These are phyloP conservation scores for Mayetiola destructor DNA, from an alignment of 2,888 invertebrate species.

Conservation along the genomic window DNA sequence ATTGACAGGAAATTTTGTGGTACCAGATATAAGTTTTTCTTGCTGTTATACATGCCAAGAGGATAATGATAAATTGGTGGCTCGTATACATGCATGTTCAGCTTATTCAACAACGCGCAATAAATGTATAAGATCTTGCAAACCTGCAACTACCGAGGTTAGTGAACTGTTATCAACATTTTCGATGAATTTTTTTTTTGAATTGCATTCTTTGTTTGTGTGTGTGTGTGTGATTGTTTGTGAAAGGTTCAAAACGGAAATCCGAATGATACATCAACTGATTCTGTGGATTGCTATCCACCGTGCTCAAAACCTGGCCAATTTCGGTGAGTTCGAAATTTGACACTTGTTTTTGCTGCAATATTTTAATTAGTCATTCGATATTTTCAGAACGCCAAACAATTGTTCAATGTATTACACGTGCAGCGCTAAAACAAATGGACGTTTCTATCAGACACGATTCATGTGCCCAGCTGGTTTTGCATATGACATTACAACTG, in stretches of 20 bases:
- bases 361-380: background rate
- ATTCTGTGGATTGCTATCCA: slow-evolving; percentile 27
- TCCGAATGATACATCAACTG: slow-evolving; percentile 22
- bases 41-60: slow-evolving; percentile 30
- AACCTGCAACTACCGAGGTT: slow-evolving; percentile 26
- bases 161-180: background rate
- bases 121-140: slow-evolving; percentile 26
- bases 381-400: slow-evolving; percentile 21
- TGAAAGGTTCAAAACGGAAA: background rate
- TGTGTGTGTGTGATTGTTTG: too few relatives aligned
- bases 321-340: slow-evolving; percentile 23
- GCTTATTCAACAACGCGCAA: slow-evolving; percentile 26
- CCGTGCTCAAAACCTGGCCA: slow-evolving; percentile 30
- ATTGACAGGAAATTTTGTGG: slow-evolving; percentile 29
- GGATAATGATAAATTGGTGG: slow-evolving; percentile 21
- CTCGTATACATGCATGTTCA: slow-evolving; percentile 28
- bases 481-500: slow-evolving; percentile 22
- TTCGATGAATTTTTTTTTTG: background rate
- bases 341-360: background rate
- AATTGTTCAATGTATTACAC: slow-evolving; percentile 35
- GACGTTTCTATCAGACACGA: slow-evolving; percentile 17
- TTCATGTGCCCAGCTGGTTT: slow-evolving; percentile 25
- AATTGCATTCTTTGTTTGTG: too few relatives aligned
- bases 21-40: slow-evolving; percentile 28
- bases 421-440: slow-evolving; percentile 29